Evolutionary conservation across 1,140 invertebrate species (phyloP), one percentile per base, ranked within the genome.

Genomic region (Drosophila guanche): DNA sequence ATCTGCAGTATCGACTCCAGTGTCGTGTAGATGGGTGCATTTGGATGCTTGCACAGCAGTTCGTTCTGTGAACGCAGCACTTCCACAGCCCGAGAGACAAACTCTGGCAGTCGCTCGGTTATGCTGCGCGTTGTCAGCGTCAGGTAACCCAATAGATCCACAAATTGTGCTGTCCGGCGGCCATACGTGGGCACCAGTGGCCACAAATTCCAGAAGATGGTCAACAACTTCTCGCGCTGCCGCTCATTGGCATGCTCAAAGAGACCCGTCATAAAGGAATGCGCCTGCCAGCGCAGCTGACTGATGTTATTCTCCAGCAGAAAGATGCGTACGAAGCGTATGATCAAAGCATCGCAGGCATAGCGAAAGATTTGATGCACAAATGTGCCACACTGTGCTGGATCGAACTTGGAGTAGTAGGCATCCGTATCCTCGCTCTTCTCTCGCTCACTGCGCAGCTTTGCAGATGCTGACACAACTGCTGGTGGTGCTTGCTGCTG

Each of bases 121-220:
- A 78, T 90, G 25, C 71, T 79, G 23, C 89, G 77, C 0, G 94
- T 97, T 90, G 97, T 97, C 0, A 98, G 92, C 0, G 97, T 96
- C 85, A 98, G 97, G 91, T 97, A 99, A 0, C 98, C 98, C 0
- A 99, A 93, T 0, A 99, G 92, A 92, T 99, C 98, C 1, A 99
- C 98, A 93, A 99, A 99, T 92, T 99, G 98, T 0, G 97, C 95
- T 2, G 98, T 97, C 92, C 99, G 97, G 0, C 96, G 93, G 2
- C 98, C 98, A 90, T 98, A 99, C 52, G 95, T 94, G 0, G 97
- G 97, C 33, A 99, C 92, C 45, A 96, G 93, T 2, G 97, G 97
- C 98, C 98, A 99, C 29, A 99, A 91, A 43, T 94, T 94, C 98
- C 98, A 99, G 75, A 99, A 92, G 4, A 98, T 92, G 53, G 96